These are phyloP conservation scores for Pseudomyrmex gracilis DNA, from an alignment of 1,140 invertebrate genomes.

Conservation along the genomic window DNA sequence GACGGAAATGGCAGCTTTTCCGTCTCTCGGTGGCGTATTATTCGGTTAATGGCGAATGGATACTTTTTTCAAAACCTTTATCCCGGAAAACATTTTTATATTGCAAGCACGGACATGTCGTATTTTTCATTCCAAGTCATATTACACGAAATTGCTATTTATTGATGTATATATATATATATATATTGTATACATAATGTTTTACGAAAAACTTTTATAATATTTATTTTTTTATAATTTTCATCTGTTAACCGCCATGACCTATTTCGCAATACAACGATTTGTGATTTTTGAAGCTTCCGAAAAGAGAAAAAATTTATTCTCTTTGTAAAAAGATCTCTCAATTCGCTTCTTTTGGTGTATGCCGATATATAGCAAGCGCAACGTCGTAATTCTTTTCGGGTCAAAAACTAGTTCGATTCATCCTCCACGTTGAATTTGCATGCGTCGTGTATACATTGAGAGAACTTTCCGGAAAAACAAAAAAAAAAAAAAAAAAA, in stretches of 20 bases:
- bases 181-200: too few species aligned
- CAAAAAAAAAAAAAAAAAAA: too few species aligned
- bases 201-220: neutral
- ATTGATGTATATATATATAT: neutral
- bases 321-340: neutral
- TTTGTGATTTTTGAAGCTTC: neutral
- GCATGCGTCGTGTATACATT: constrained; percentile 35
- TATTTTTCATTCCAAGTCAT: neutral
- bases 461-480: constrained; percentile 2
- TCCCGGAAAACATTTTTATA: neutral
- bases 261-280: neutral
- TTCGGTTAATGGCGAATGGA: constrained; percentile 30
- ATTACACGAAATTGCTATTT: neutral
- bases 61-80: neutral
- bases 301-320: neutral
- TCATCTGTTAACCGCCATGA: too few species aligned
- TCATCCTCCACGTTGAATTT: neutral
- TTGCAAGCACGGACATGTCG: neutral
- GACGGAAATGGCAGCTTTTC: constrained; percentile 14
- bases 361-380: neutral
- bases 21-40: neutral
- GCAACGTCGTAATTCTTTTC: constrained; percentile 21
- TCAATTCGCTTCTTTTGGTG: neutral
- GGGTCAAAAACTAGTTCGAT: constrained; percentile 32
- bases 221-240: too few species aligned